Percentiles rank a stretch among this genome's conserved stretches.
Evolutionary conservation across 2,113 vertebrate species (phyloP).

Genomic region (Xiphorhynchus elegans): DNA sequence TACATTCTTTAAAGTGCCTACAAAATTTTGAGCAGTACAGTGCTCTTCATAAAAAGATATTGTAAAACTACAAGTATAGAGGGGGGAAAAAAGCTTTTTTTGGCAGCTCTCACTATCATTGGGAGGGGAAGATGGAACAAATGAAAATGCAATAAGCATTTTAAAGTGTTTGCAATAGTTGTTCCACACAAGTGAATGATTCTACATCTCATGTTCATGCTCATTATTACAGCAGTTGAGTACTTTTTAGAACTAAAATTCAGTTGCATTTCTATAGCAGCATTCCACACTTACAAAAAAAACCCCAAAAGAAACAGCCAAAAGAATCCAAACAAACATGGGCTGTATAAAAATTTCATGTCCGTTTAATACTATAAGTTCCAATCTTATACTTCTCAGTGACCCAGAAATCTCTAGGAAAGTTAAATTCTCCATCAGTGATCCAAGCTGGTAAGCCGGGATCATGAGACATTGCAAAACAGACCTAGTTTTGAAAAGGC

Average conservation of each 20-base stretch:
- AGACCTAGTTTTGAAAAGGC: not conserved
- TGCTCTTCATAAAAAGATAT: not conserved
- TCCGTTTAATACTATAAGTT: not conserved
- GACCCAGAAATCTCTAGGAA: not conserved
- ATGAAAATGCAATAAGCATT: not conserved
- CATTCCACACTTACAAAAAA: not conserved
- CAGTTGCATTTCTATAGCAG: not conserved
- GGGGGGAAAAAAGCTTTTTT: not conserved
- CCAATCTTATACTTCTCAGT: not conserved
- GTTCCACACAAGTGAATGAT: not conserved
- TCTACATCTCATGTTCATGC: not conserved
- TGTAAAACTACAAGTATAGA: not conserved
- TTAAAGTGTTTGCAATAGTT: not conserved
- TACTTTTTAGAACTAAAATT: not conserved
- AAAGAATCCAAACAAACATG: accelerated
- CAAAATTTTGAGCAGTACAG: not conserved
- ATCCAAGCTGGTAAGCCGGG: not conserved
- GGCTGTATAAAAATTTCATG: not conserved
- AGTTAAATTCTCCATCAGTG: not conserved
- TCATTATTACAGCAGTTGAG: not conserved
- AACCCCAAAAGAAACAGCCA: not conserved
- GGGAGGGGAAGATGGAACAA: not conserved
- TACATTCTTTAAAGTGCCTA: not conserved
- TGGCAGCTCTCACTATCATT: not conserved
- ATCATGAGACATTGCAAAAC: not conserved